Evolutionary conservation across 2,888 invertebrate genomes (phyloP).

Genomic region (Xanthostigma xanthostigma): DNA sequence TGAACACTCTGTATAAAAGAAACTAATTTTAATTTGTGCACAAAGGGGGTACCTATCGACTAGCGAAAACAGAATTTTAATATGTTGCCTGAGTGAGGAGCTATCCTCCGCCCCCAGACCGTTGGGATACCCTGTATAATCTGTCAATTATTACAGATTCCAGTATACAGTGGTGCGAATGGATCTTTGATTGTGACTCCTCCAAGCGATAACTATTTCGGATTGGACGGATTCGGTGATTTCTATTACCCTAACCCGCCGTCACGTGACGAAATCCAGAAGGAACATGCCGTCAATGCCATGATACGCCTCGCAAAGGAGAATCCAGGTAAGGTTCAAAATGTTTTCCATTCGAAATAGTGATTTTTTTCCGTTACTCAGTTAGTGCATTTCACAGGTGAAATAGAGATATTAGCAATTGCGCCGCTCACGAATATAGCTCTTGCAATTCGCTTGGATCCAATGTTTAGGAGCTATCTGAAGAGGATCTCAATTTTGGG

Average conservation of each 20-base stretch:
- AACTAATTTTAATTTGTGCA: no score
- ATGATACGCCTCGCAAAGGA: conserved; percentile 25
- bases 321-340: conserved; percentile 19
- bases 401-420: conserved; percentile 25
- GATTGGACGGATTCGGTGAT: conserved; percentile 36
- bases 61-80: no score
- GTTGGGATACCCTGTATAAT: no score
- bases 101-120: no score
- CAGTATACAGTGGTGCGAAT: conserved; percentile 29
- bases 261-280: conserved; percentile 18
- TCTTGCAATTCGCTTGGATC: conserved; percentile 29
- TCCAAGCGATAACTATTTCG: conserved; percentile 20
- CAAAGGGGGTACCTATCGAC: no score
- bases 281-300: conserved; percentile 28
- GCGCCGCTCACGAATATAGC: conserved; percentile 42
- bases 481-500: conserved; percentile 25
- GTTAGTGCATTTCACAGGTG: conserved; percentile 16
- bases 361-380: no score
- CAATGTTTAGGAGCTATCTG: conserved; percentile 19
- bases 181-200: conserved; percentile 21
- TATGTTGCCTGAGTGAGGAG: no score
- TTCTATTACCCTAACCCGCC: conserved; percentile 25
- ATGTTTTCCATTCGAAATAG: not conserved
- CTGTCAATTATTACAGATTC: conserved; percentile 25
- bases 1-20: no score